Base-by-base conservation (phyloP, 2,797 vertebrate genomes). In the Tauraco hartlaubi region DNA sequence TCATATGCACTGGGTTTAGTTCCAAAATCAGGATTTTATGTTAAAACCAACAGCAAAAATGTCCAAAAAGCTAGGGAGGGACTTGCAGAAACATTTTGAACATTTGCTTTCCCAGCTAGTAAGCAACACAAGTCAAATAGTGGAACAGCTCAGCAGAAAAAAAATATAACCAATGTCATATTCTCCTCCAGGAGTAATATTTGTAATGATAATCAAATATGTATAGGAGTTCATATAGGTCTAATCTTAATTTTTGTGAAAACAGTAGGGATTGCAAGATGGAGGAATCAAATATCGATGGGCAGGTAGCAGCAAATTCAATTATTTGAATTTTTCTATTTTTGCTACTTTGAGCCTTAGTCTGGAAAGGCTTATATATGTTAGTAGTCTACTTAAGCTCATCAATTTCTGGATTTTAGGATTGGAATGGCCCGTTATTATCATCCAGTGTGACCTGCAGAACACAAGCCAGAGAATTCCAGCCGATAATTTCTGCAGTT, bases 161-260 rank as follows among this genome's bases (percentile, higher is more conserved):
- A 77, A 84, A 91, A 82, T 19, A 3, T 58, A 75, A 81, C 7
- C 10, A 68, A 35, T 35, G 58, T 86, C 73, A 2, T 80, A 88
- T 85, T 83, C 43, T 78, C 43, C 76, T 86, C 39, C 41, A 81
- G 79, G 39, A 68, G 35, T 78, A 91, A 72, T 80, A 84, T 37
- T 66, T 90, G 33, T 81, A 90, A 85, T 39, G 76, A 83, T 62
- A 92, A 93, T 72, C 63, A 90, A 78, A 86, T 19, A 9, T 63
- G 23, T 81, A 14, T 43, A 84, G 20, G 4, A 89, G 69, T 84
- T 93, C 88, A 52, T 86, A 26, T 62, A 22, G 7, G 17, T 81
- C 52, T 55, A 64, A 11, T 86, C 58, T 78, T 92, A 69, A 84
- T 78, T 92, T 75, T 68, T 14, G 28, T 73, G 20, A 54, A 81